Evolutionary conservation across 2,797 vertebrate species (phyloP), one percentile per base, ranked within the genome.

Genomic region (Mus caroli): DNA sequence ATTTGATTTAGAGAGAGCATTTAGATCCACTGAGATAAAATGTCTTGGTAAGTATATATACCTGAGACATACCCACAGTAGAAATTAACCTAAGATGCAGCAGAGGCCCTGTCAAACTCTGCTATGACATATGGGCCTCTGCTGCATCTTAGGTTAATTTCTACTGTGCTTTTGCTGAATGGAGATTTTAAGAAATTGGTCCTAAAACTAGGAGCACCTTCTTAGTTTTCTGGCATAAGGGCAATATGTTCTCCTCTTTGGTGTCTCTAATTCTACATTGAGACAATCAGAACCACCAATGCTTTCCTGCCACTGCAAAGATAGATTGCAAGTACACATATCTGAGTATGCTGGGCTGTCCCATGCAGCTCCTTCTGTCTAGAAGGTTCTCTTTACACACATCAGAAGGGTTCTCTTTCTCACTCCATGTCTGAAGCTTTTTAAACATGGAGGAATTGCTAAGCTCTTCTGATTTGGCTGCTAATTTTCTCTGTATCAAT

Each of bases 91-190:
- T n/a, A n/a, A n/a, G n/a, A n/a, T n/a, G n/a, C n/a, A n/a, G n/a
- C n/a, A n/a, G n/a, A n/a, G n/a, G n/a, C n/a, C n/a, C n/a, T n/a
- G n/a, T n/a, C n/a, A n/a, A n/a, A n/a, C n/a, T n/a, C n/a, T n/a
- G n/a, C n/a, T n/a, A n/a, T n/a, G n/a, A n/a, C n/a, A n/a, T n/a
- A n/a, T n/a, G n/a, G 99, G 99, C 98, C 99, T 99, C 98, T 99
- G 99, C 98, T 99, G 99, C 99, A 99, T 99, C 99, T 97, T 97
- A 99, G 99, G 98, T 99, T 99, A 83, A 99, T 99, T 99, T 99
- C 99, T 99, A 96, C 99, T 99, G 28, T 11, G 0, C 3, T 78
- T 78, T 26, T 13, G 15, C 52, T 52, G 24, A 52, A 34, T 50
- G 11, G 31, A 85, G 40, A 14, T 58, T 46, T n/a, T 52, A 64